A percentile compares a stretch with the other conserved stretches of the same genome.
phyloP scores from a whole-genome alignment of 2,888 invertebrate species.

The Ormia ochracea region DNA sequence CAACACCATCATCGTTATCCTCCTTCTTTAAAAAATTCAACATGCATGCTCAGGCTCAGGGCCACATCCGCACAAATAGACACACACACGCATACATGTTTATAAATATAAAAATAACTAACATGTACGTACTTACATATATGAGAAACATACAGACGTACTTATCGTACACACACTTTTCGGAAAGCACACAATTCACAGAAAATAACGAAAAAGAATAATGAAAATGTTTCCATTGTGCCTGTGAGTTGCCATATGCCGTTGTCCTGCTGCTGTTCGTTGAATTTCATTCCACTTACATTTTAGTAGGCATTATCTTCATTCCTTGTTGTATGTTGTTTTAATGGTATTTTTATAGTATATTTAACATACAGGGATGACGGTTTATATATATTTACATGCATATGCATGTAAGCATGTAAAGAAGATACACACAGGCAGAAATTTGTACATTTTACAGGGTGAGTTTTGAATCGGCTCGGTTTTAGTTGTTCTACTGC shows the following conservation, averaged over 20 bases:
- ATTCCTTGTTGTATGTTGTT: neutral
- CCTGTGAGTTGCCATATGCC: slow-evolving; percentile 60
- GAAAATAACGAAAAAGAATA: slow-evolving; percentile 38
- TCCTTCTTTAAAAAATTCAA: slow-evolving; percentile 22
- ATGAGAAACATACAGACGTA: slow-evolving; percentile 30
- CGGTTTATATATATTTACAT: neutral
- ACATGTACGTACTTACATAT: no score
- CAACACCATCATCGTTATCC: slow-evolving; percentile 14
- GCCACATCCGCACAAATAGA: neutral
- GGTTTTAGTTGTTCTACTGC: slow-evolving; percentile 48
- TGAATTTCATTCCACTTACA: slow-evolving; percentile 44
- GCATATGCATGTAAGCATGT: no score
- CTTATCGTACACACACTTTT: slow-evolving; percentile 15
- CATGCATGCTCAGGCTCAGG: neutral
- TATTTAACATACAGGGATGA: slow-evolving; percentile 18
- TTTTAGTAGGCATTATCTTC: slow-evolving; percentile 16
- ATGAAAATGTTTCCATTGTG: slow-evolving; percentile 59
- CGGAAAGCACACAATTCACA: slow-evolving; percentile 48
- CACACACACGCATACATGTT: neutral
- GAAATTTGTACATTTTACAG: slow-evolving; percentile 31
- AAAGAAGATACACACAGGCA: slow-evolving; percentile 10
- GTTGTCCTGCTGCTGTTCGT: slow-evolving; percentile 52
- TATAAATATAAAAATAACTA: slow-evolving; percentile 40
- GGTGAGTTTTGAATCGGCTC: slow-evolving; percentile 58
- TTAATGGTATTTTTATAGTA: slow-evolving; percentile 49